Evolutionary conservation across 2,888 invertebrate species (phyloP).

Genomic region (Lasioglossum lativentre): DNA sequence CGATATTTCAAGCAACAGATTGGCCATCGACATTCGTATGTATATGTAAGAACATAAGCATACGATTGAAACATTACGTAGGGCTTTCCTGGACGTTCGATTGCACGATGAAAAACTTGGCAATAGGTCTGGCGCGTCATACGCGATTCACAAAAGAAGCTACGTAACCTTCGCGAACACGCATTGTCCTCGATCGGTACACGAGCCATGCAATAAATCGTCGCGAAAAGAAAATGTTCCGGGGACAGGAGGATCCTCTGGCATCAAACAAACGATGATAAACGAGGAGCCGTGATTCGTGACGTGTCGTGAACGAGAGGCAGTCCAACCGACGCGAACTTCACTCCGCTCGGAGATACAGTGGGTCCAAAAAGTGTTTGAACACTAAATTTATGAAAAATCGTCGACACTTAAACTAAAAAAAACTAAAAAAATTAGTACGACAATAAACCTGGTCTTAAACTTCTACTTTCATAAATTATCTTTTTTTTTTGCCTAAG

Average conservation of each 20-base stretch:
- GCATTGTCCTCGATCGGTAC: slow-evolving; percentile 40
- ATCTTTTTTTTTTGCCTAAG: no score
- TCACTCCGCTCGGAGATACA: neutral
- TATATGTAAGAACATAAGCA: neutral
- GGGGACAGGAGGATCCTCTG: slow-evolving; percentile 28
- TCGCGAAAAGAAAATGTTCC: slow-evolving; percentile 40
- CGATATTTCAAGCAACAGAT: neutral
- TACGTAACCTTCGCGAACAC: neutral
- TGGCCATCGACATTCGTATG: neutral
- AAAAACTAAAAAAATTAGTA: neutral
- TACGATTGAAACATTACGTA: neutral
- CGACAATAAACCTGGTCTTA: no score
- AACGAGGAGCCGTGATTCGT: slow-evolving; percentile 48
- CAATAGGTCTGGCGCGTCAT: slow-evolving; percentile 11
- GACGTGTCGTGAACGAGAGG: slow-evolving; percentile 32
- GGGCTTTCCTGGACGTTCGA: neutral
- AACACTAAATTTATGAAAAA: neutral
- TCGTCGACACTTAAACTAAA: neutral
- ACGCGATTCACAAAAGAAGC: slow-evolving; percentile 28
- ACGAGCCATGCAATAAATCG: slow-evolving; percentile 39
- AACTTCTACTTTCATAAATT: no score
- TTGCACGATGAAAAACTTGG: neutral
- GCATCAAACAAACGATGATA: slow-evolving; percentile 55
- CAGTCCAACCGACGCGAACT: slow-evolving; percentile 24
- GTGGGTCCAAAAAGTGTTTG: neutral